phyloP scores from a whole-genome alignment of 1,140 invertebrate genomes.

The Pachypsylla venusta region DNA sequence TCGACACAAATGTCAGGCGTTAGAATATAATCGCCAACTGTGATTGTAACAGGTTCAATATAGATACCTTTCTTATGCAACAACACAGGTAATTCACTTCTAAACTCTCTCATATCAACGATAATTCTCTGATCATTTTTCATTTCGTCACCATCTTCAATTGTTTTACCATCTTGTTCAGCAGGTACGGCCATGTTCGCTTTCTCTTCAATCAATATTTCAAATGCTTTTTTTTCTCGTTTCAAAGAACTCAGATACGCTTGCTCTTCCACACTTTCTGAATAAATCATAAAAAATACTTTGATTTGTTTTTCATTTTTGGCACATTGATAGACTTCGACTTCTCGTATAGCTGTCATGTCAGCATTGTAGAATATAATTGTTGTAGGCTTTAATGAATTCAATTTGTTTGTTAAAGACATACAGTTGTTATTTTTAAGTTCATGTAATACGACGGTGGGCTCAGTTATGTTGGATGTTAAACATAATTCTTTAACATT shows the following conservation, averaged over 20 bases:
- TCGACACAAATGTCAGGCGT: slow-evolving; percentile 94
- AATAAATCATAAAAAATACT: slow-evolving; percentile 79
- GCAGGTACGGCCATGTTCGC: slow-evolving; percentile 32
- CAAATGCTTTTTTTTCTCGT: slow-evolving; percentile 88
- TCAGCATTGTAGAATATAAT: slow-evolving; percentile 84
- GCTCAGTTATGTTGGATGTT: slow-evolving; percentile 26
- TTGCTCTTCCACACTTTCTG: slow-evolving; percentile 88
- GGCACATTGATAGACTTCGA: slow-evolving; percentile 45
- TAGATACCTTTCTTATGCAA: slow-evolving; percentile 87
- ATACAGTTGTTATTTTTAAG: slow-evolving; percentile 46
- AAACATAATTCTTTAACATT: slow-evolving; percentile 20
- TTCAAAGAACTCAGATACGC: slow-evolving; percentile 77
- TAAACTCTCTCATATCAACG: slow-evolving; percentile 96
- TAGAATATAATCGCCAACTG: slow-evolving; percentile 92
- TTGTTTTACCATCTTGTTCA: slow-evolving; percentile 73
- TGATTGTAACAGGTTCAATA: slow-evolving; percentile 79
- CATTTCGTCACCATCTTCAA: slow-evolving; percentile 50
- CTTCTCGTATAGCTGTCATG: slow-evolving; percentile 67
- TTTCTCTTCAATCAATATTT: slow-evolving; percentile 79
- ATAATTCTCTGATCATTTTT: slow-evolving; percentile 48
- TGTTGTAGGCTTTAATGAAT: slow-evolving; percentile 56
- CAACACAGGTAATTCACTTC: slow-evolving; percentile 86
- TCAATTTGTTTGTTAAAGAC: slow-evolving; percentile 30
- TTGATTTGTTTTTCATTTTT: not conserved
- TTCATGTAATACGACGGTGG: slow-evolving; percentile 55